Conservation (phyloP, 2,888 invertebrate species). For the Campoplex nolae region DNA sequence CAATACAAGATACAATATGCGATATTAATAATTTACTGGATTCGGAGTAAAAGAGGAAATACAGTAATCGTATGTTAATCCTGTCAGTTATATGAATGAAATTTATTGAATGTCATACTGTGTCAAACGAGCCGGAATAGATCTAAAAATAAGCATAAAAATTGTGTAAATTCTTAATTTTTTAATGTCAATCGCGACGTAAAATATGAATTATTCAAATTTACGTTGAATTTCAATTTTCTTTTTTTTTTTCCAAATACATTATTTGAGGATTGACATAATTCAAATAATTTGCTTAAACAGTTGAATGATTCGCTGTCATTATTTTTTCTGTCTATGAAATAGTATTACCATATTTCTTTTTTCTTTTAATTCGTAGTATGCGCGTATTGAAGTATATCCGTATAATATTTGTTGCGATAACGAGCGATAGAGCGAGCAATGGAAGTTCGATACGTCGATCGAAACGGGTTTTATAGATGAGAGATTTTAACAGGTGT, state of each 20-base stretch:
- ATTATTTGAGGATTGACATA: background rate
- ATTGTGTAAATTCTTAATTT: background rate
- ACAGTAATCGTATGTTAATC: conserved; percentile 69
- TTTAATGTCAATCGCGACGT: background rate
- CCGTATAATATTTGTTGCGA: background rate
- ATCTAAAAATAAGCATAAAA: background rate
- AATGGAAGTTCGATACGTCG: conserved; percentile 1
- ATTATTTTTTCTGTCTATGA: background rate
- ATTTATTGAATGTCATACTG: conserved; percentile 70
- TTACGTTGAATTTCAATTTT: background rate
- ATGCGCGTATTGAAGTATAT: conserved; percentile 9
- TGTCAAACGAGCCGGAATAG: background rate
- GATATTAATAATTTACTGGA: background rate
- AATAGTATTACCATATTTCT: background rate
- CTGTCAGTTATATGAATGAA: conserved; percentile 67
- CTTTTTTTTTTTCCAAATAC: background rate
- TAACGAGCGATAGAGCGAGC: background rate
- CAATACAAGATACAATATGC: background rate
- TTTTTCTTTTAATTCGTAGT: background rate
- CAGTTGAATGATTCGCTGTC: background rate
- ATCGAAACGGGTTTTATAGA: conserved; percentile 9
- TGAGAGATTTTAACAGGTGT: conserved; percentile 75
- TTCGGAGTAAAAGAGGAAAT: conserved; percentile 22
- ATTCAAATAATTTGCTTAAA: background rate
- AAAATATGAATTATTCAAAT: background rate